A percentile compares a stretch with the other conserved stretches of the same genome.
phyloP scores from a whole-genome alignment of 2,888 invertebrate species.

The Diachrysia chrysitis region DNA sequence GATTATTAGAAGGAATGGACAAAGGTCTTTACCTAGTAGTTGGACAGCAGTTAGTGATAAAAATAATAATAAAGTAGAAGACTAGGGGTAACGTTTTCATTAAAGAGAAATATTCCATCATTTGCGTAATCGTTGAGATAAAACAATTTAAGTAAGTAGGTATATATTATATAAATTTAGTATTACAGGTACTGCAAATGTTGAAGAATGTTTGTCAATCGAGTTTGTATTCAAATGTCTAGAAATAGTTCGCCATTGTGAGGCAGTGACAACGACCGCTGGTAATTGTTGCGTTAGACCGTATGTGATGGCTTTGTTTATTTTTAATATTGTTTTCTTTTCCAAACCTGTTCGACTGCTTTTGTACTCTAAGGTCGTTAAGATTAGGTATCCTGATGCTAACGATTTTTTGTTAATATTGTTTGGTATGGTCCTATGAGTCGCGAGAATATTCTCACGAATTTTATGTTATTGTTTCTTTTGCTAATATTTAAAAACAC shows the following conservation, averaged over 20 bases:
- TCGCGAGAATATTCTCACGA: neutral
- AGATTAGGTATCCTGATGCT: neutral
- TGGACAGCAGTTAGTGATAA: too few species aligned
- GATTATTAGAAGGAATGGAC: too few species aligned
- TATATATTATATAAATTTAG: neutral
- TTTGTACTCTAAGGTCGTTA: neutral
- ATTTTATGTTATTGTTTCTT: neutral
- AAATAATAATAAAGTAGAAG: too few species aligned
- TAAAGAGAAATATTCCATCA: neutral
- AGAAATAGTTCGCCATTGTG: conserved; percentile 46
- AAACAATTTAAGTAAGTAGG: neutral
- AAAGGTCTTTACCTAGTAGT: too few species aligned
- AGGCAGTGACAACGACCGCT: conserved; percentile 50
- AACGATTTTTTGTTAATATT: neutral
- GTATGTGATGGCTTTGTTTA: conserved; percentile 24
- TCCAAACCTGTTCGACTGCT: neutral
- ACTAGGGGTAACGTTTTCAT: too few species aligned
- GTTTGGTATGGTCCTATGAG: neutral
- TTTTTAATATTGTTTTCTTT: conserved; percentile 14
- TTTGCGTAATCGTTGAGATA: neutral
- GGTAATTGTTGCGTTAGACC: conserved; percentile 27
- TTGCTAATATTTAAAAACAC: neutral
- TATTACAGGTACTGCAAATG: conserved; percentile 7
- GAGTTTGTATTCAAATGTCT: conserved; percentile 52
- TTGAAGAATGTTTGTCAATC: conserved; percentile 25